phyloP scores from a whole-genome alignment of 2,113 vertebrate species.

The Delphinus delphis region DNA sequence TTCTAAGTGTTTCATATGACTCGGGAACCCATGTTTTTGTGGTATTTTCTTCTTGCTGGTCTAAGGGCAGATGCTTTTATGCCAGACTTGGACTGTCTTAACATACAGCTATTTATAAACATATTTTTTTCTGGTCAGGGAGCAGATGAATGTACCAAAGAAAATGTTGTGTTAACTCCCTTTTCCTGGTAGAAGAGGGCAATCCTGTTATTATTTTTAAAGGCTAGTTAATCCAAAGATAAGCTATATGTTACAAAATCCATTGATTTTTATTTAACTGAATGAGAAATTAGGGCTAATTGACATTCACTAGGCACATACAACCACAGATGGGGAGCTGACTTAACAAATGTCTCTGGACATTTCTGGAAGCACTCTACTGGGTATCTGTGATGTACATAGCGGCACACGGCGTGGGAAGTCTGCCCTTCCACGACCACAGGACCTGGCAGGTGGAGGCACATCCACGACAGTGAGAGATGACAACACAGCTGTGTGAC shows the following conservation, averaged over 20 bases:
- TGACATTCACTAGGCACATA: background rate
- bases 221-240: background rate
- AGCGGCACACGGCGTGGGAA: fast-evolving
- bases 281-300: background rate
- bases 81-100: background rate
- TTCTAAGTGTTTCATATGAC: background rate
- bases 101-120: background rate
- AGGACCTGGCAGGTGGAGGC: background rate
- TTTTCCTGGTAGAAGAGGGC: background rate
- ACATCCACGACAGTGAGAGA: background rate
- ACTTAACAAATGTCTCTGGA: background rate
- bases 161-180: background rate
- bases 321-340: background rate
- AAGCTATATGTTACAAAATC: background rate
- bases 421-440: background rate
- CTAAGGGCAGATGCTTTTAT: background rate
- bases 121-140: background rate
- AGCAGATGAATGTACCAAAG: background rate
- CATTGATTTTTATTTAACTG: background rate
- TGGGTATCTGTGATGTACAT: background rate
- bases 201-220: background rate
- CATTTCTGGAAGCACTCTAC: background rate
- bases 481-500: background rate
- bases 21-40: background rate
- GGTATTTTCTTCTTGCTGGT: background rate